These are phyloP conservation scores for Pipistrellus nathusii DNA, from an alignment of 2,797 vertebrate genomes.

Conservation along the genomic window DNA sequence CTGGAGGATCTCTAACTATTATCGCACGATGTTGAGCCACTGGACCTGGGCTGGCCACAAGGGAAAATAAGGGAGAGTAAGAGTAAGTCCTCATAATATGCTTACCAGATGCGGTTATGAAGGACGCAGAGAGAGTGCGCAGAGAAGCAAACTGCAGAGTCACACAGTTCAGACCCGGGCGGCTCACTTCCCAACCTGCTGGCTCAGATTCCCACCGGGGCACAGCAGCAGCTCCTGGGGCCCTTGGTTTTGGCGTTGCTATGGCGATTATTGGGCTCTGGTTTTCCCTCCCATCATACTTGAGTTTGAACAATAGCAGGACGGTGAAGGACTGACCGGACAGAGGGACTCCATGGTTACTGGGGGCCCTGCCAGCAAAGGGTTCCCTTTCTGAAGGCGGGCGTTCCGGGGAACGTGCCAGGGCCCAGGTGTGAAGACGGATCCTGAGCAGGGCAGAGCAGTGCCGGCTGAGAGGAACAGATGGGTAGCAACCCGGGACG, in stretches of 20 bases:
- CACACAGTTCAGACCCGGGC: fast-evolving
- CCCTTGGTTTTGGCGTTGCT: fast-evolving
- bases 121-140: neutral
- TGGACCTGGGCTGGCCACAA: neutral
- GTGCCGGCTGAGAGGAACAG: neutral
- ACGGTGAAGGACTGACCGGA: neutral
- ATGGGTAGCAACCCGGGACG: neutral
- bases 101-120: neutral
- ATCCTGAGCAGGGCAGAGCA: neutral
- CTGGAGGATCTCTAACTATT: neutral
- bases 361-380: neutral
- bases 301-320: neutral
- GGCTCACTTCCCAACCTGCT: neutral
- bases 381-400: neutral
- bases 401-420: fast-evolving
- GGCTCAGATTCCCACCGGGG: neutral
- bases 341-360: neutral
- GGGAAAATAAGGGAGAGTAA: neutral
- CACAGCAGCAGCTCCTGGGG: neutral
- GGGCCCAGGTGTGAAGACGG: neutral
- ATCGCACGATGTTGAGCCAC: neutral
- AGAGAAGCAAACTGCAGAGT: too few species aligned
- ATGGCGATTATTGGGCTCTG: fast-evolving
- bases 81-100: neutral
- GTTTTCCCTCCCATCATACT: neutral